These are phyloP conservation scores for Raja brachyura DNA, from an alignment of 2,113 vertebrate species.

Conservation along the genomic window DNA sequence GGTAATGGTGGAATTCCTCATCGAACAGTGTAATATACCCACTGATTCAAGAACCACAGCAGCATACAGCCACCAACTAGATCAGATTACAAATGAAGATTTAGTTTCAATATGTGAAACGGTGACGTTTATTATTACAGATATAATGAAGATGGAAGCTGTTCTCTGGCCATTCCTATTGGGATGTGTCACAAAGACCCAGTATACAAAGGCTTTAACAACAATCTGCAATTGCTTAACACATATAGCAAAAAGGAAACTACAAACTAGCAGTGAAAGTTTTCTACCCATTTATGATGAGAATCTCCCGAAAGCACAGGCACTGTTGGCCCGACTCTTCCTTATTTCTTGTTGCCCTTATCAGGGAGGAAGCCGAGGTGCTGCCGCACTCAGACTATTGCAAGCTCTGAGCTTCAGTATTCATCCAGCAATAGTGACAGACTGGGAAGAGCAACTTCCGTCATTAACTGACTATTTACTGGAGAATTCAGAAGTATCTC, in stretches of 20 bases:
- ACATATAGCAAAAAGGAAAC: conserved; percentile 69
- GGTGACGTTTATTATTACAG: background rate
- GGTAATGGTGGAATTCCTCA: conserved; percentile 67
- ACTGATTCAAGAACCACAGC: background rate
- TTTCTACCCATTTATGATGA: conserved; percentile 61
- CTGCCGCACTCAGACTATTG: conserved; percentile 68
- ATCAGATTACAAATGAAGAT: conserved; percentile 63
- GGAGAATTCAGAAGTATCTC: background rate
- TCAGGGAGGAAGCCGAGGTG: conserved; percentile 58
- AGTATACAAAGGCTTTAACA: conserved; percentile 68
- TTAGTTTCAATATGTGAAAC: conserved; percentile 64
- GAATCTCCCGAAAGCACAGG: conserved; percentile 38
- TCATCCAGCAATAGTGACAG: conserved; percentile 58
- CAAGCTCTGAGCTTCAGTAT: conserved; percentile 57
- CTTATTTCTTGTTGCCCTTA: conserved; percentile 68
- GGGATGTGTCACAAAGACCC: conserved; percentile 66
- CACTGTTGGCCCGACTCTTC: background rate
- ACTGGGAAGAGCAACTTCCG: conserved; percentile 64
- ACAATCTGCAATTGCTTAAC: conserved; percentile 75
- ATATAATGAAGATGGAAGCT: background rate
- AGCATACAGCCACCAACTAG: conserved; percentile 52
- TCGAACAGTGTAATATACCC: conserved; percentile 72
- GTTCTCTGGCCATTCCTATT: conserved; percentile 82
- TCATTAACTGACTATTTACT: conserved; percentile 53
- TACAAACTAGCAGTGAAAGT: conserved; percentile 55